Conservation (phyloP, 2,113 vertebrate genomes). For the Vulpes ferrilata region DNA sequence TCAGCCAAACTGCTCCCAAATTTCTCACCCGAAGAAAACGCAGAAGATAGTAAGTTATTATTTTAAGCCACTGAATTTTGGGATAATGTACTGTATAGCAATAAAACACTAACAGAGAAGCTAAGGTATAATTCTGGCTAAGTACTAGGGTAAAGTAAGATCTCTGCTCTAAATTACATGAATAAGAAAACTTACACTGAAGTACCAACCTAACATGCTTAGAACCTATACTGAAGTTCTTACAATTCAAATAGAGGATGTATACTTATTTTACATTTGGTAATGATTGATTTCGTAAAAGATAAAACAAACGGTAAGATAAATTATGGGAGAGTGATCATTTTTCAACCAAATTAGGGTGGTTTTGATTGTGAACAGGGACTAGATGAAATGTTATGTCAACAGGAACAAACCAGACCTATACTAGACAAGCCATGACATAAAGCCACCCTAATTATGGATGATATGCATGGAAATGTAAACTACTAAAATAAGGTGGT, state of each 20-base stretch:
- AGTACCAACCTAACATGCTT: not conserved
- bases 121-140: not conserved
- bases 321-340: not conserved
- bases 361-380: not conserved
- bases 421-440: not conserved
- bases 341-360: not conserved
- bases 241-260: not conserved
- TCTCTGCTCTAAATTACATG: not conserved
- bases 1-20: not conserved
- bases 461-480: not conserved
- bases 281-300: not conserved
- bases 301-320: not conserved
- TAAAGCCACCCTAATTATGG: not conserved
- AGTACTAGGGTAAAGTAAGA: not conserved
- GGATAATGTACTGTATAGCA: not conserved
- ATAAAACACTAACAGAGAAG: not conserved
- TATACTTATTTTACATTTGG: not conserved
- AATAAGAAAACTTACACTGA: not conserved
- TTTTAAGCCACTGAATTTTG: not conserved
- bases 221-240: not conserved
- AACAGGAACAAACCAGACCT: not conserved
- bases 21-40: not conserved
- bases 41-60: not conserved
- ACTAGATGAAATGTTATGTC: not conserved
- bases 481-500: not conserved